Evolutionary conservation across 2,888 invertebrate species (phyloP).

Genomic region (Plebejus argus): DNA sequence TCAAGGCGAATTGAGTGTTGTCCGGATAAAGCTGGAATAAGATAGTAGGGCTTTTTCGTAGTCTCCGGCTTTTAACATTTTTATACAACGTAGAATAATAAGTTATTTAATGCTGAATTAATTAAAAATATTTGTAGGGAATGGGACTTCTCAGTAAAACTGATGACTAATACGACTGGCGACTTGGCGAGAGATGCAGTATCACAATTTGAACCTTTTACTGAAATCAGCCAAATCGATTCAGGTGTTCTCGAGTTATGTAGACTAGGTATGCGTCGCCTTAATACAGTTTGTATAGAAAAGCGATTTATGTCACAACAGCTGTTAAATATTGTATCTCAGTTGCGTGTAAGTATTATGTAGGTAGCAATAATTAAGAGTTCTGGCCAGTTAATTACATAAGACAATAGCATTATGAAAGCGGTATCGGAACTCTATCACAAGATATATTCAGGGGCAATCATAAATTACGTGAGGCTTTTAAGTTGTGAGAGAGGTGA

Average conservation of each 20-base stretch:
- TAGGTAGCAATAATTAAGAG: conserved; percentile 14
- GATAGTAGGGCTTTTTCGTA: no score
- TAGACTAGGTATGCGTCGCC: background rate
- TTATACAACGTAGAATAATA: no score
- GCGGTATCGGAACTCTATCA: background rate
- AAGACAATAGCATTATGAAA: conserved; percentile 2
- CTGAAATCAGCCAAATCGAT: no score
- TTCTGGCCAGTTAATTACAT: conserved; percentile 16
- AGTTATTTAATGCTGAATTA: no score
- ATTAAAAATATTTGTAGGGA: no score
- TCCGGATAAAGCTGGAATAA: background rate
- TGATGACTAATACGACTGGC: no score
- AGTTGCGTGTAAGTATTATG: background rate
- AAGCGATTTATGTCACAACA: conserved; percentile 5
- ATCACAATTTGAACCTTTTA: no score
- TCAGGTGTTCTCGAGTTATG: no score
- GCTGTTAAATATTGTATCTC: conserved; percentile 6
- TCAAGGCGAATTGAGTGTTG: background rate
- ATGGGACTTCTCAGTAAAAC: no score
- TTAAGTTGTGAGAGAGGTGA: no score
- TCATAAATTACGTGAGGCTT: background rate
- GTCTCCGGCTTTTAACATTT: no score
- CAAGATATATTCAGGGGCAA: background rate
- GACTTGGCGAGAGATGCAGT: no score
- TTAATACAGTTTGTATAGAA: conserved; percentile 6